Conservation (phyloP, 2,113 vertebrate genomes). For the Macroglossus sobrinus region DNA sequence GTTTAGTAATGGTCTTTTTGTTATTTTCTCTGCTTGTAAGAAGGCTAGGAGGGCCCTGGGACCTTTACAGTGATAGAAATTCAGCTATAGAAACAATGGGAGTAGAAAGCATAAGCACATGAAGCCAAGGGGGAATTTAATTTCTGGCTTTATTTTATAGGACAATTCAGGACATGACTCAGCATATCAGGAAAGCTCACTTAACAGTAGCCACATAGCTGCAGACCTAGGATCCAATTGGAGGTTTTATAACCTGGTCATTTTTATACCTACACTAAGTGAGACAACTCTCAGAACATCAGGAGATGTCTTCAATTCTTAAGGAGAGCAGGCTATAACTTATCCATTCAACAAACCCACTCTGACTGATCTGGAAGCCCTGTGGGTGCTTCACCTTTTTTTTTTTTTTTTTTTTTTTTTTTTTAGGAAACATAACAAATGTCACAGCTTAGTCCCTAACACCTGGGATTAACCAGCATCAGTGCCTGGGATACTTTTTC, state of each 20-base stretch:
- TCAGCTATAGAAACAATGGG: background rate
- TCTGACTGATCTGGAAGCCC: background rate
- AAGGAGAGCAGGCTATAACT: background rate
- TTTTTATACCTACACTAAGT: background rate
- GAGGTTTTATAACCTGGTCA: background rate
- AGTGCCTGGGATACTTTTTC: background rate
- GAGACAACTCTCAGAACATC: background rate
- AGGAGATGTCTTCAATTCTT: background rate
- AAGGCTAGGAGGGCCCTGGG: background rate
- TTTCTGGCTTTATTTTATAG: background rate
- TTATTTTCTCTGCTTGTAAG: background rate
- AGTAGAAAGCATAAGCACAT: background rate
- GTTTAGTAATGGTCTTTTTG: background rate
- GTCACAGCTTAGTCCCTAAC: background rate
- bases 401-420: background rate
- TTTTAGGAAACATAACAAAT: background rate
- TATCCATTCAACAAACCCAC: background rate
- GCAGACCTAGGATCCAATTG: background rate
- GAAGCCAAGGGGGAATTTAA: constrained; percentile 3
- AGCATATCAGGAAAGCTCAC: background rate
- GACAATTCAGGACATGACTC: background rate
- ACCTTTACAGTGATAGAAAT: background rate
- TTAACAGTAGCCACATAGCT: background rate
- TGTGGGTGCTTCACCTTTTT: background rate
- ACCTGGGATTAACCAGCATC: background rate